A percentile compares a stretch with the other conserved stretches of the same genome.
phyloP scores from a whole-genome alignment of 2,888 invertebrate genomes.

The Callyntrura sp. region DNA sequence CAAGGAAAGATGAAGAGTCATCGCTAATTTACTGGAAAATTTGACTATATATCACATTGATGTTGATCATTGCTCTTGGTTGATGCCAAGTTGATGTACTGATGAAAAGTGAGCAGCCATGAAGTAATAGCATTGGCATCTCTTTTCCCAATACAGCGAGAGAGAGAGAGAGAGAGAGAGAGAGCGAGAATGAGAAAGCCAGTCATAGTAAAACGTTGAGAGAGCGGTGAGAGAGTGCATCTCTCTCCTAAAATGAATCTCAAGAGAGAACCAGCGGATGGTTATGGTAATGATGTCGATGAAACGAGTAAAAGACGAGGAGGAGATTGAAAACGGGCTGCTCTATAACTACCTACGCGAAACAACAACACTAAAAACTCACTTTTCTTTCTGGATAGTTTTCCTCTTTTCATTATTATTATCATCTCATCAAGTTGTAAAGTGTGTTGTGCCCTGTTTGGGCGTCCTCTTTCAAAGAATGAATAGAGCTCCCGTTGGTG shows the following conservation, averaged over 20 bases:
- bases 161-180: too few species aligned
- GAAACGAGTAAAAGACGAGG: conserved; percentile 25
- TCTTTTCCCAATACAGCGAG: background rate
- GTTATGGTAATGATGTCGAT: conserved; percentile 14
- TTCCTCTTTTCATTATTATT: background rate
- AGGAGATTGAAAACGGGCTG: background rate
- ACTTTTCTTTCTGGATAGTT: background rate
- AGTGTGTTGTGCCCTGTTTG: background rate
- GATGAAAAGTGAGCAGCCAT: conserved; percentile 12
- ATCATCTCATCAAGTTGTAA: background rate
- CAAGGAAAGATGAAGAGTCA: conserved; percentile 20
- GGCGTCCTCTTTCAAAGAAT: background rate
- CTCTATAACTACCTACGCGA: background rate
- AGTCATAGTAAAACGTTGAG: too few species aligned
- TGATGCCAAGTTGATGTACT: background rate
- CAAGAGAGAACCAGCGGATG: background rate
- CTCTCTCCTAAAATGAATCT: conserved; percentile 25
- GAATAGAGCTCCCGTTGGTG: background rate
- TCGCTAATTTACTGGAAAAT: conserved; percentile 52
- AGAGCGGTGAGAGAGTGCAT: too few species aligned
- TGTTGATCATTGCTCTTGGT: background rate
- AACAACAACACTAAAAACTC: background rate
- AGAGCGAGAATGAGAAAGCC: too few species aligned
- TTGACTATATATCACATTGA: conserved; percentile 21
- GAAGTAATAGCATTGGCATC: too few species aligned